These are phyloP conservation scores for Rhamnusium bicolor DNA, from an alignment of 2,888 invertebrate genomes.

Conservation along the genomic window DNA sequence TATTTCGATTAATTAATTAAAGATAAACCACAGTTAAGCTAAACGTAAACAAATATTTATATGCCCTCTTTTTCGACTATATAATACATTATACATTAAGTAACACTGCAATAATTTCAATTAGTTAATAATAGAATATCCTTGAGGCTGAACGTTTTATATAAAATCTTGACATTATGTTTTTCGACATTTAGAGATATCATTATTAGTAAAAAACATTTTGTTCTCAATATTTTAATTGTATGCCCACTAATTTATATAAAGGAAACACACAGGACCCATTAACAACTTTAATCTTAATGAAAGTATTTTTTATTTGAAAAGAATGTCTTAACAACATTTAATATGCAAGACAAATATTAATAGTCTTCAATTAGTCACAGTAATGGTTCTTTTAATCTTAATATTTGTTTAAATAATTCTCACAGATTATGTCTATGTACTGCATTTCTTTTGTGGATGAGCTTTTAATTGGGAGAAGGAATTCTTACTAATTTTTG, in stretches of 20 bases:
- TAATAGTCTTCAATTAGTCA: not conserved
- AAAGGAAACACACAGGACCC: not conserved
- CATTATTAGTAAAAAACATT: not conserved
- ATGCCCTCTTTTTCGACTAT: not conserved
- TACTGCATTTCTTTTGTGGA: not conserved
- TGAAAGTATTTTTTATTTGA: not conserved
- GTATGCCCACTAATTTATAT: not conserved
- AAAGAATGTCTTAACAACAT: not conserved
- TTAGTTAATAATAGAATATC: not conserved
- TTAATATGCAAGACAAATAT: not conserved
- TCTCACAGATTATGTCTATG: not conserved
- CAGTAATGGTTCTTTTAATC: not conserved
- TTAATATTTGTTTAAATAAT: not conserved
- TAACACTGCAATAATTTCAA: not conserved
- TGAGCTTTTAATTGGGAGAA: not conserved
- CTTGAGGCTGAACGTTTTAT: not conserved
- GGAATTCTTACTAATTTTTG: not conserved
- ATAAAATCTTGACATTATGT: conserved; percentile 1
- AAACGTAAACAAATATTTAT: not conserved
- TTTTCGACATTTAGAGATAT: not conserved
- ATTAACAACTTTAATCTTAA: not conserved
- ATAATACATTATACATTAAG: not conserved
- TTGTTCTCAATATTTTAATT: not conserved
- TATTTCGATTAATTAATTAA: too few relatives aligned
- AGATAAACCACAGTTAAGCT: not conserved